Base-by-base conservation (phyloP, 2,888 invertebrate genomes). In the Sarcophaga caerulescens region DNA sequence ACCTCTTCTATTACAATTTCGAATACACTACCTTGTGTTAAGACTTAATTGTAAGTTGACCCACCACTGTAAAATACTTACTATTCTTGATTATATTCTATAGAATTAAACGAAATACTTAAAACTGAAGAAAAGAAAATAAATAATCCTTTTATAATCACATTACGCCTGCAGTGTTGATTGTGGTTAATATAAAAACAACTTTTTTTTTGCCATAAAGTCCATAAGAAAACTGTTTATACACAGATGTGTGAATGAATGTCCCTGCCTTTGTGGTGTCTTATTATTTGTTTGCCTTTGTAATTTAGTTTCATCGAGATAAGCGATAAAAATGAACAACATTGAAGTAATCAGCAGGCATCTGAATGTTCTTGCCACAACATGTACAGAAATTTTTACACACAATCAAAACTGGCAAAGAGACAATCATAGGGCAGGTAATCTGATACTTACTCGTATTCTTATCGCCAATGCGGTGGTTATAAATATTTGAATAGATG, bases 251-350 rank as follows among this genome's bases (percentile, higher is more conserved):
- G 35, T 35, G 8, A 35, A 35, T 35, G 35, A 35, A 35, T 35
- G 35, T 35, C 35, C 10, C 35, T 35, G 35, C 35, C 35, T 35
- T 35, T 35, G 35, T 47, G 83, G 57, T 84, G 83, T 81, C 75
- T 86, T 86, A 81, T 84, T 81, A 84, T 86, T 81, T 78, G 83
- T 84, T 57, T 83, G 83, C 86, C 65, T 84, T 86, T 86, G 86
- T 86, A 86, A 86, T 84, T 86, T 86, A 86, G 86, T 86, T 35
- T 35, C 80, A 86, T 86, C 86, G 83, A 81, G 86, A 86, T 86
- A 86, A 84, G 86, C 86, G 81, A 84, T 84, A 86, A 86, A 86
- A 86, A 86, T 86, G 86, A 86, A 81, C 83, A 86, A 84, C 86
- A 78, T 75, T 84, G 83, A 77, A 75, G 81, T 84, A 86, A 81